A percentile compares a stretch with the other conserved stretches of the same genome.
These are phyloP conservation scores for Toxotes chatareus DNA, from an alignment of 2,113 vertebrate species.

Conservation along the genomic window DNA sequence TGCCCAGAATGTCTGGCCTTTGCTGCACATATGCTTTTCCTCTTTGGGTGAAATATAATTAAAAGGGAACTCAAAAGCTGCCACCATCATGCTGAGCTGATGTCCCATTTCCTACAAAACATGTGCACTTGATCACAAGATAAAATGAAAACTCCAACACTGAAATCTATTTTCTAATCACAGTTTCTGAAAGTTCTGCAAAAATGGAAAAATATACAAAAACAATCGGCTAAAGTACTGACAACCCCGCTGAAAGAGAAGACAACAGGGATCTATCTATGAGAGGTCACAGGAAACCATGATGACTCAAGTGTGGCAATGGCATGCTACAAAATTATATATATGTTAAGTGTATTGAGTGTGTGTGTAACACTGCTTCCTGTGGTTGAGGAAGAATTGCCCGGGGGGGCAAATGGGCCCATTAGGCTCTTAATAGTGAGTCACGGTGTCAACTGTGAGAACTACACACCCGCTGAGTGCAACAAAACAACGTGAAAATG, in stretches of 20 bases:
- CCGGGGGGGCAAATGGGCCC: background rate
- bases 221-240: background rate
- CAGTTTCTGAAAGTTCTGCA: background rate
- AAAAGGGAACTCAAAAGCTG: background rate
- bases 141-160: background rate
- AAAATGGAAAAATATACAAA: background rate
- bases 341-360: background rate
- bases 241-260: background rate
- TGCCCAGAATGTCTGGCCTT: background rate
- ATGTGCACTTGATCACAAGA: background rate
- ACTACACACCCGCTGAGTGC: no score
- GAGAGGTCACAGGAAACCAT: background rate
- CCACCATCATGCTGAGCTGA: background rate
- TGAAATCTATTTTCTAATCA: background rate
- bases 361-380: background rate
- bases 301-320: background rate
- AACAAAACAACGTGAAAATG: no score
- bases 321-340: background rate
- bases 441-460: background rate
- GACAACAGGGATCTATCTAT: background rate
- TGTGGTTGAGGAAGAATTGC: background rate
- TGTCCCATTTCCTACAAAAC: background rate
- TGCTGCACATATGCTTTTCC: background rate
- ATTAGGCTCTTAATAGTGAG: slow-evolving; percentile 2
- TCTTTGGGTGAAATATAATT: background rate